Conservation (phyloP, 2,113 vertebrate species). For the Tyto alba region DNA sequence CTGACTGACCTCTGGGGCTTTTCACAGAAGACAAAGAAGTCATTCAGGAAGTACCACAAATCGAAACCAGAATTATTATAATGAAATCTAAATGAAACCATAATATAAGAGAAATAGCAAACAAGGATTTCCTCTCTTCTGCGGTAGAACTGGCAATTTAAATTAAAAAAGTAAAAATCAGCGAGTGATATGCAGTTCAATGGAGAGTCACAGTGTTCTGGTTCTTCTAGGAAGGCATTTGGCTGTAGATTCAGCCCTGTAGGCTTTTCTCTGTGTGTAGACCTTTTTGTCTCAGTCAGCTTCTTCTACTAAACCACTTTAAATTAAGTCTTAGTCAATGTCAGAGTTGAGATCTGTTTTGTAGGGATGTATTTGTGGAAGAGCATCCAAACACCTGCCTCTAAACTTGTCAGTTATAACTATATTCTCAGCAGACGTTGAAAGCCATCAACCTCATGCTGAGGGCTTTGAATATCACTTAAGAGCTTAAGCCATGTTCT, state of each 20-base stretch:
- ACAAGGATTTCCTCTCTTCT: conserved; percentile 1
- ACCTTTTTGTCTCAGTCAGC: neutral
- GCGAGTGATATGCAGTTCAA: neutral
- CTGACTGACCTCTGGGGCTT: neutral
- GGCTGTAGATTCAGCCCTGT: neutral
- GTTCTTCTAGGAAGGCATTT: neutral
- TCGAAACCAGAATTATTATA: neutral
- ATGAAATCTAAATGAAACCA: neutral
- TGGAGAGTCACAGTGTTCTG: neutral
- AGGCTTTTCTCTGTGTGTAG: neutral
- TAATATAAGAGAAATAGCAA: neutral
- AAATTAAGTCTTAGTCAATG: conserved; percentile 36
- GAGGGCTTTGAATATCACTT: conserved; percentile 52
- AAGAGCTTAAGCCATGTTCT: conserved; percentile 32
- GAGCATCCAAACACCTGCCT: conserved; percentile 50
- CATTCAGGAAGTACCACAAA: neutral
- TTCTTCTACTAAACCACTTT: conserved; percentile 30
- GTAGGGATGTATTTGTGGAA: conserved; percentile 5
- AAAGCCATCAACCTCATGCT: conserved; percentile 47
- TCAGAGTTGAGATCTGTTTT: conserved; percentile 26
- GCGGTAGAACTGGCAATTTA: neutral
- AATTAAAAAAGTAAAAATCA: neutral
- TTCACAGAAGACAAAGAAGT: neutral
- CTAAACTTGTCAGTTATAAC: conserved; percentile 32
- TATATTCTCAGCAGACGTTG: conserved; percentile 35